Evolutionary conservation across 1,140 invertebrate genomes (phyloP), one percentile per base, ranked within the genome.

Genomic region (Neomicropteryx cornuta): DNA sequence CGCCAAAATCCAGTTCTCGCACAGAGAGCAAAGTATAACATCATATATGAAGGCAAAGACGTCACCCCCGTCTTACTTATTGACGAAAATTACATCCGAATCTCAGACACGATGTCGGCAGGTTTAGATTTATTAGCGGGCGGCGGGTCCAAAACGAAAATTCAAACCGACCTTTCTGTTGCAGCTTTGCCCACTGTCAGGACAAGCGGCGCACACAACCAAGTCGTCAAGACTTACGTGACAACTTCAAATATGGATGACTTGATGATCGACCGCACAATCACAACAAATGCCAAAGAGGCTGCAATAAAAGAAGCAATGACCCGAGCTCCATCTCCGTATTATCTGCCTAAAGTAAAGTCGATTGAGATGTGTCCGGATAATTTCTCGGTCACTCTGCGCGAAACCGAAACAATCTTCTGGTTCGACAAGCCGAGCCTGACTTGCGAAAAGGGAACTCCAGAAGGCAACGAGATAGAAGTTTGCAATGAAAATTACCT

Each of bases 401-500:
- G 59, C 31, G 81, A 83, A 58, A 83, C 79, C 0, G 68, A 75
- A 22, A 79, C 79, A 0, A 51, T 66, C 18, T 72, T 77, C 33
- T 45, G 83, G 2, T 77, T 80, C 41, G 78, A 81, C 38, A 49
- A 80, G 34, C 70, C 71, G 0, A 74, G 76, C 45, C 64, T 68
- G 39, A 77, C 77, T 0, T 77, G 62, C 2, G 63, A 78, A 40
- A 62, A 68, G 42, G 70, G 68, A 28, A 72, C 72, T 1, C 45
- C 60, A 0, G 76, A 78, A 47, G 79, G 71, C 20, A 48, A 51
- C 16, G 38, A 30, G 0, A 68, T 77, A 0, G 66, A 76, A 46
- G 59, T 65, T 41, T 68, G 77, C 24, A 85, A 84, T 53, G 62
- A 75, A 36, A 58, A 59, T 30, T 84, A 85, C 41, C 70, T 75